Evolutionary conservation across 2,797 vertebrate species (phyloP).

Genomic region (Sandelia bainsii): DNA sequence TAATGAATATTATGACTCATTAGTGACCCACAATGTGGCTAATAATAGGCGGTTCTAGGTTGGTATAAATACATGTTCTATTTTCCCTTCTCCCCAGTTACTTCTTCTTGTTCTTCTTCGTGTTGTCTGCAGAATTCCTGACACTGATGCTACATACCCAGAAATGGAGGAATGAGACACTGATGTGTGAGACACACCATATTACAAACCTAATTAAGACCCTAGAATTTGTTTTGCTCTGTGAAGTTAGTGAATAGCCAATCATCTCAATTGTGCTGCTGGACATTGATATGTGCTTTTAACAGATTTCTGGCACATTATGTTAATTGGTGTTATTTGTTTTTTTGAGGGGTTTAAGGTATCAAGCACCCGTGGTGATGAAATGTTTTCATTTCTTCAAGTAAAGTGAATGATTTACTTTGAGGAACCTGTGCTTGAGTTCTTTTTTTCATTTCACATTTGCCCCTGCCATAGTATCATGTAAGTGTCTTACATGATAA

Average conservation of each 20-base stretch:
- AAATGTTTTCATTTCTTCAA: neutral
- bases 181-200: neutral
- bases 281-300: too few relatives aligned
- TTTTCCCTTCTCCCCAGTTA: conserved; percentile 16
- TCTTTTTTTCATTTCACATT: too few relatives aligned
- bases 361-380: too few relatives aligned
- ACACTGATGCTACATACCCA: neutral
- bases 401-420: neutral
- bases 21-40: conserved; percentile 8
- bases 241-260: neutral
- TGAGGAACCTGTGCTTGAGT: neutral
- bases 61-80: conserved; percentile 31
- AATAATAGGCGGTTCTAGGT: conserved; percentile 59
- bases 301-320: too few relatives aligned
- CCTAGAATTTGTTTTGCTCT: neutral
- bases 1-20: conserved; percentile 10
- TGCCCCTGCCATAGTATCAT: too few relatives aligned
- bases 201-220: neutral
- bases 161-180: neutral
- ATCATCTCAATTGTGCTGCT: neutral
- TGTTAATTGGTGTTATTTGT: too few relatives aligned
- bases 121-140: conserved; percentile 10
- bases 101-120: conserved; percentile 8
- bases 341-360: too few relatives aligned
- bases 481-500: too few relatives aligned